Evolutionary conservation across 2,797 vertebrate species (phyloP), one percentile per base, ranked within the genome.

Genomic region (Pelodytes ibericus): DNA sequence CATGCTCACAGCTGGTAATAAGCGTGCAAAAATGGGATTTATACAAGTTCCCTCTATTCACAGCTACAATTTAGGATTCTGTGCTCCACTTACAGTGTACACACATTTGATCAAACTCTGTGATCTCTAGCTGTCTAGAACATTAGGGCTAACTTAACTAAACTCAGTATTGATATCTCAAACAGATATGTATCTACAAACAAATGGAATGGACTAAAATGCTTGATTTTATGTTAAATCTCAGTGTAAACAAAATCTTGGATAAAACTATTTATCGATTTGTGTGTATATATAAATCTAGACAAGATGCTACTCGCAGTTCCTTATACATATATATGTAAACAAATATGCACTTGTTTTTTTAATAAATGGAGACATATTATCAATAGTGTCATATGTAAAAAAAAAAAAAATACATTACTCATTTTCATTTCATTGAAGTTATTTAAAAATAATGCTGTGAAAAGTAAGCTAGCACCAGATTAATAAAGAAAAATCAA

Each of bases 381-480:
- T 5, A 1, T 36, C 5, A 5, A 36, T 36, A n/a, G n/a, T n/a
- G n/a, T n/a, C n/a, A n/a, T n/a, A n/a, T n/a, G n/a, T n/a, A n/a
- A n/a, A n/a, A n/a, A n/a, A n/a, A 11, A 63, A 76, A 63, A 15
- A 4, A 18, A 31, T 29, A 61, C 8, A 31, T 2, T n/a, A 22
- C 26, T 4, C 16, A 31, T 25, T 71, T 16, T 78, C 27, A 24
- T 41, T 39, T 29, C 51, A 68, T 77, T 9, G 79, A 18, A 70
- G n/a, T 76, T 33, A 3, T 69, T 68, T 69, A 77, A 60, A 58
- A 81, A 72, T 75, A 81, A 66, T 74, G 76, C 75, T 75, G 16
- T 44, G 41, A 44, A 75, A 90, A 89, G 87, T 88, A 85, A 90
- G 87, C 81, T 87, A 70, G 49, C 80, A 79, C 81, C 63, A 76